Evolutionary conservation across 2,113 vertebrate species (phyloP), one percentile per base, ranked within the genome.

Genomic region (Fulica atra): DNA sequence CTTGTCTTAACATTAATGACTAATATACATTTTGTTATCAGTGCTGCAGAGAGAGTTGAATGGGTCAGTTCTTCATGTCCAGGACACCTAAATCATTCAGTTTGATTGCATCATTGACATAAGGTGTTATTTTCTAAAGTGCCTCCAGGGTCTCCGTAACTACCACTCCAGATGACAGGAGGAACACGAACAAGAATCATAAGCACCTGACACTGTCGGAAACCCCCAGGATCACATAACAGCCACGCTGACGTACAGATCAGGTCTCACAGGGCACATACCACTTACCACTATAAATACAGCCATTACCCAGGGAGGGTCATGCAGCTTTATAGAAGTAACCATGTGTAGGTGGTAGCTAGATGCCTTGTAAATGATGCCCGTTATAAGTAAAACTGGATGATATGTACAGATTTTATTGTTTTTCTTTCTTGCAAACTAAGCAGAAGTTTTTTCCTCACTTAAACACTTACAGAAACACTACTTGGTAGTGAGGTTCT

Each of bases 41-140:
- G 31, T 28, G 35, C 18, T 89, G 11, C 26, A 35, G 40, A 50
- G 25, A 50, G 15, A 79, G 46, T 44, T 86, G 17, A 7, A 35
- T 71, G 12, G 12, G 7, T 44, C 40, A 16, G 16, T 54, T 81
- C 69, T 87, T 23, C 17, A 36, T 65, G 31, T 53, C 53, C 60
- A 44, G 71, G 31, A 69, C 61, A 86, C 7, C 7, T 81, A 76
- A 92, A 80, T 79, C 60, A 64, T 50, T 89, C 63, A 7, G 12
- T 88, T 83, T 36, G 44, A 81, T 79, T 89, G 29, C 42, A 79
- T 48, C 76, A 60, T 6, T 84, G 68, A 81, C 69, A 5, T 93
- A 94, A 92, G 71, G 69, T 88, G 69, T 44, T 91, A 57, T 73
- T 95, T 91, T 92, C 80, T 86, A 70, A 81, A 86, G 79, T 91